Evolutionary conservation across 1,140 invertebrate genomes (phyloP).

Genomic region (Drosophila nikananu): DNA sequence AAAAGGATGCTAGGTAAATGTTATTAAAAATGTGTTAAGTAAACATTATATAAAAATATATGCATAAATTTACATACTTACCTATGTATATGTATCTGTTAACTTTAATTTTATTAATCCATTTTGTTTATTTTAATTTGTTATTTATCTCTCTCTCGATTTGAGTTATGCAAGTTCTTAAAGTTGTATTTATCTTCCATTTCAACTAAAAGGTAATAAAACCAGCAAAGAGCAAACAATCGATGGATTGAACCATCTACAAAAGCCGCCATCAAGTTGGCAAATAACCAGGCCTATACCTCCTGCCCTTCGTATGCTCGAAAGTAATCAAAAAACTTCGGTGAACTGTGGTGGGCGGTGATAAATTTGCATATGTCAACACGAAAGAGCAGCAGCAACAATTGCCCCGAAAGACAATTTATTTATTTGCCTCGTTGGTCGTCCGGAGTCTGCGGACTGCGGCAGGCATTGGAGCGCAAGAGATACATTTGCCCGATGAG

Average conservation of each 20-base stretch:
- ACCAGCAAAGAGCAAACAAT: constrained; percentile 57
- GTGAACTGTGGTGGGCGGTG: constrained; percentile 50
- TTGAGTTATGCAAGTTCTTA: background rate
- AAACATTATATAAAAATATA: too few relatives aligned
- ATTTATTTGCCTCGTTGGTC: constrained; percentile 70
- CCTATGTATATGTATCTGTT: too few relatives aligned
- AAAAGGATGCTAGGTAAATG: too few relatives aligned
- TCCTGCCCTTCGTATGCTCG: constrained; percentile 20
- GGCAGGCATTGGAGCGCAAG: constrained; percentile 58
- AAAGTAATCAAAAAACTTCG: constrained; percentile 72
- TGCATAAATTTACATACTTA: too few relatives aligned
- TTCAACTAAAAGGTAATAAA: constrained; percentile 47
- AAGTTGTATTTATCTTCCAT: background rate
- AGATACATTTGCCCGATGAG: constrained; percentile 79
- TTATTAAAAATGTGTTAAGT: too few relatives aligned
- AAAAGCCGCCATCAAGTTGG: constrained; percentile 41
- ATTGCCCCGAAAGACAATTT: constrained; percentile 72
- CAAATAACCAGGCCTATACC: constrained; percentile 34
- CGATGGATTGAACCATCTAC: constrained; percentile 44
- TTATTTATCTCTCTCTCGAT: too few relatives aligned
- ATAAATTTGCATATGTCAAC: constrained; percentile 85
- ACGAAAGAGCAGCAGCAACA: constrained; percentile 61
- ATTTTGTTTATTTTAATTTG: too few relatives aligned
- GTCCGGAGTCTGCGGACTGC: constrained; percentile 8
- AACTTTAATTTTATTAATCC: too few relatives aligned